Percentiles rank a stretch among this genome's conserved stretches.
These are phyloP conservation scores for Actenoides hombroni DNA, from an alignment of 2,113 vertebrate genomes.

Conservation along the genomic window DNA sequence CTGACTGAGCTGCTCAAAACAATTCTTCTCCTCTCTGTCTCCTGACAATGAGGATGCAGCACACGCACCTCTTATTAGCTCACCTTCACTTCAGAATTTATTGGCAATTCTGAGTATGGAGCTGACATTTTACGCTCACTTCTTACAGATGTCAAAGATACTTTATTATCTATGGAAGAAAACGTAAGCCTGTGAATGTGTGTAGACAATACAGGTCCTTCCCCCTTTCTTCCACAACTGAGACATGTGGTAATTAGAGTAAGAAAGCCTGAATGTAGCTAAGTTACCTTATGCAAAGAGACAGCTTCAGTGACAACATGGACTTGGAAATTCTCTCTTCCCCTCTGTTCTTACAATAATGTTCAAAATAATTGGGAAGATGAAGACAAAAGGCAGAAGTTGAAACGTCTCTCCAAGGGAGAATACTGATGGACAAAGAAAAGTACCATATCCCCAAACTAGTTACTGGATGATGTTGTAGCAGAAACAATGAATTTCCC, in stretches of 20 bases:
- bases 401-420: not conserved
- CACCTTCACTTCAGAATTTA: not conserved
- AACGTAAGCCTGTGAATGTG: not conserved
- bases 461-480: not conserved
- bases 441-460: not conserved
- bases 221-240: not conserved
- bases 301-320: not conserved
- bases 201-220: not conserved
- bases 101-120: not conserved
- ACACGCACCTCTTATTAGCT: not conserved
- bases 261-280: not conserved
- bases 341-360: not conserved
- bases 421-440: not conserved
- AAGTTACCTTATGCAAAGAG: not conserved
- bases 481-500: not conserved
- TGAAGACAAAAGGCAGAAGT: not conserved
- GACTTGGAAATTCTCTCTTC: not conserved
- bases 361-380: constrained; percentile 1
- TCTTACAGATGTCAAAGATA: not conserved
- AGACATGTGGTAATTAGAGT: constrained; percentile 3
- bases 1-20: constrained; percentile 37
- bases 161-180: not conserved
- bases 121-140: not conserved
- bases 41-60: not conserved
- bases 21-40: not conserved